Base-by-base conservation (phyloP, 1,140 invertebrate species). In the Leguminivora glycinivorella region DNA sequence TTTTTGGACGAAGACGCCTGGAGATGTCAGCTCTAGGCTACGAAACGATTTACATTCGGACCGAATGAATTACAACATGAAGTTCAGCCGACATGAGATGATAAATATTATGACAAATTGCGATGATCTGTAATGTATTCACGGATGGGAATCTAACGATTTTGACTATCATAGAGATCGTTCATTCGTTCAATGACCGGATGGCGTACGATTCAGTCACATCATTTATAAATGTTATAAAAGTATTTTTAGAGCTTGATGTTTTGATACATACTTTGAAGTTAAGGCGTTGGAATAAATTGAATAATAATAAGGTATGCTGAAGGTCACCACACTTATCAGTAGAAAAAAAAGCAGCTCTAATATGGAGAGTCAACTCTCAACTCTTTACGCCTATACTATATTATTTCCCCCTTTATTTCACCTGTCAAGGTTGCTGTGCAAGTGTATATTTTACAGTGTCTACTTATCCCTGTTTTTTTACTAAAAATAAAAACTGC, bases 1-100 rank as follows among this genome's bases (percentile, higher is more conserved):
- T 74, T 79, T 80, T 79, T 80, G 69, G 75, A 74, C 70, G 76
- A 26, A n/a, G 58, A 14, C 26, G 58, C 58, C 14, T 29, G 25
- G 25, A 29, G 26, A 29, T n/a, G 58, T 52, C 47, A 22, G 47
- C 47, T 52, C 58, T 63, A 29, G 25, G 58, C 58, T 58, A 63
- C n/a, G 6, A 29, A 63, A 29, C 58, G 26, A 63, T 63, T 63
- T 63, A 63, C 26, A 29, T 63, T 63, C 58, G 26, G 26, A 29
- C 26, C 58, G 26, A 19, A 63, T 63, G 26, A 63, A 52, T 52
- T 52, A 52, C 47, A 22, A 52, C 17, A 52, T 52, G 19, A 52
- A 52, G 47, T 22, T 22, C 6, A 52, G 47, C 47, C 47, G 47
- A 52, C 47, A 52, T 9, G 19, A 52, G 47, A 52, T 52, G 47